Percentiles rank a stretch among this genome's conserved stretches.
Evolutionary conservation across 2,113 vertebrate species (phyloP).

Genomic region (Osmerus mordax): DNA sequence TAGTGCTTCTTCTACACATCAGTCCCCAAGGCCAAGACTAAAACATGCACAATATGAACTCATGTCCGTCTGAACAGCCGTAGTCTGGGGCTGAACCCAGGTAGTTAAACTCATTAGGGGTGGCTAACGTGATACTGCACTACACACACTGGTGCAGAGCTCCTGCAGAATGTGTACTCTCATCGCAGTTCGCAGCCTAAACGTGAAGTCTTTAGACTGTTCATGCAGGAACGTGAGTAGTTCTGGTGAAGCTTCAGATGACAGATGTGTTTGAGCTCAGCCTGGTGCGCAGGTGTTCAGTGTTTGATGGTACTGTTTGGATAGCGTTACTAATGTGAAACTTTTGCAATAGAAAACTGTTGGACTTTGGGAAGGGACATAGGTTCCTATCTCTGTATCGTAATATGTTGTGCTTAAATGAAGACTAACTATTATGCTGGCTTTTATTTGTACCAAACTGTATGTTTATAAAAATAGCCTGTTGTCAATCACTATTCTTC

Average conservation of each 20-base stretch:
- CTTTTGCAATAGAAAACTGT: not conserved
- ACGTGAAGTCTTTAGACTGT: not conserved
- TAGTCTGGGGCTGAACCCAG: too few relatives aligned
- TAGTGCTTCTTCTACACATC: too few relatives aligned
- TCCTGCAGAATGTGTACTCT: too few relatives aligned
- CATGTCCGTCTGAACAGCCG: too few relatives aligned
- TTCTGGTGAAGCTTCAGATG: not conserved
- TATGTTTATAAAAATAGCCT: conserved; percentile 49
- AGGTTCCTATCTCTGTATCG: not conserved
- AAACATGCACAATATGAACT: too few relatives aligned
- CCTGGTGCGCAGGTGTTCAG: not conserved
- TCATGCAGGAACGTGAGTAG: not conserved
- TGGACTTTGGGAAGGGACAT: not conserved
- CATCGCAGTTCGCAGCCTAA: too few relatives aligned
- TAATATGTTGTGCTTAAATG: conserved; percentile 52
- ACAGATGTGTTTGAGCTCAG: not conserved
- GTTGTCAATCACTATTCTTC: conserved; percentile 49
- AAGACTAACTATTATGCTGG: conserved; percentile 57
- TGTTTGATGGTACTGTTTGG: not conserved
- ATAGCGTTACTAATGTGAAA: not conserved
- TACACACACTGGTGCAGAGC: too few relatives aligned
- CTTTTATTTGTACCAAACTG: conserved; percentile 61
- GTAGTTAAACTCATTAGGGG: too few relatives aligned
- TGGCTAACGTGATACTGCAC: too few relatives aligned
- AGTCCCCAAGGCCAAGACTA: too few relatives aligned